Evolutionary conservation across 30 jellyfish, hydroid and myxozoan species (phyloP).

Genomic region (Catostylus mosaicus): DNA sequence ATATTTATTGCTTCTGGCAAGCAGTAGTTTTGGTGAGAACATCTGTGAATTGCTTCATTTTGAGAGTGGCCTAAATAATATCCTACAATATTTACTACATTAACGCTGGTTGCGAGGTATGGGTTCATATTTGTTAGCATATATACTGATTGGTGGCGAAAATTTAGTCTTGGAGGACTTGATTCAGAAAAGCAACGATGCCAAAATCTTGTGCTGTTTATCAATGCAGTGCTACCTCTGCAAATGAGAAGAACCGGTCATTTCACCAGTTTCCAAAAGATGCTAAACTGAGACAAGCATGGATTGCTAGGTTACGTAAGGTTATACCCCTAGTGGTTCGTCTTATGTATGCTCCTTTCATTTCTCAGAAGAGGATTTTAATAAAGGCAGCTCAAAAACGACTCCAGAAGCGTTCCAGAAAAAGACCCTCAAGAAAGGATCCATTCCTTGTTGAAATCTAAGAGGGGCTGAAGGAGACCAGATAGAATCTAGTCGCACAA

Average conservation of each 20-base stretch:
- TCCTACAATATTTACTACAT: background rate
- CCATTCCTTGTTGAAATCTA: constrained; percentile 23
- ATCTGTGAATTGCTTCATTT: background rate
- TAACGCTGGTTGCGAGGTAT: too few species aligned
- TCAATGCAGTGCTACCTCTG: constrained; percentile 33
- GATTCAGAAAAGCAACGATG: too few species aligned
- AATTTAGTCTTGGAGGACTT: too few species aligned
- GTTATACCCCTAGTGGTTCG: constrained; percentile 1
- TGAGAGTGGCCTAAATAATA: background rate
- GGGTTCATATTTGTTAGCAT: too few species aligned
- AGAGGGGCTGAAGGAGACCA: constrained; percentile 14
- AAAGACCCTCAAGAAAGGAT: constrained; percentile 15
- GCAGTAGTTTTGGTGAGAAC: background rate
- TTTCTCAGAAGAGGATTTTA: constrained; percentile 14
- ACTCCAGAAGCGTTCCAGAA: constrained; percentile 23
- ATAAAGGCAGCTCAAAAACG: constrained; percentile 5
- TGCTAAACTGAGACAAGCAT: constrained; percentile 11
- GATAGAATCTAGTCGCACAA: background rate
- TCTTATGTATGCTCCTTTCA: constrained; percentile 20
- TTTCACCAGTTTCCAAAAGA: constrained; percentile 43
- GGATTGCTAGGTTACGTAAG: background rate
- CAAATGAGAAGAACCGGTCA: constrained; percentile 4
- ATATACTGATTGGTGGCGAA: too few species aligned
- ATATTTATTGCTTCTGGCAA: too few species aligned
- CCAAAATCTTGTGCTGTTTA: constrained; percentile 25